Conservation (phyloP, 1,140 invertebrate genomes). For the Bicyclus anynana region DNA sequence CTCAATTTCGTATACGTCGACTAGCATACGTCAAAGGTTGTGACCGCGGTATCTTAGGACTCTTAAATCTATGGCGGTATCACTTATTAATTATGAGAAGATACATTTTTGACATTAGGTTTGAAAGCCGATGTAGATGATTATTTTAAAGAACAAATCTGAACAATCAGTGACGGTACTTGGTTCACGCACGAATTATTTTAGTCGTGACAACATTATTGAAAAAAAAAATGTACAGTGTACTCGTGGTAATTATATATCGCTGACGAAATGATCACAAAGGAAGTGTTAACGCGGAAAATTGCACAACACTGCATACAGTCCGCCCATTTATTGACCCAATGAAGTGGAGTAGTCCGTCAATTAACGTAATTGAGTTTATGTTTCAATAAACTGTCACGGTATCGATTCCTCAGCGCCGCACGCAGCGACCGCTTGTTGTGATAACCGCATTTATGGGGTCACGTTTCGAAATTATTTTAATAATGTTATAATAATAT, state of each 20-base stretch:
- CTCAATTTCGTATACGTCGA: too few species aligned
- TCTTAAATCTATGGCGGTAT: too few species aligned
- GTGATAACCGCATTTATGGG: conserved; percentile 2
- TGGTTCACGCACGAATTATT: background rate
- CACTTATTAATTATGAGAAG: too few species aligned
- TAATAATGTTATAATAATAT: too few species aligned
- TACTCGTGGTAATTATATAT: too few species aligned
- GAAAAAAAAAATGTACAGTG: background rate
- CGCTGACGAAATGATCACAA: background rate
- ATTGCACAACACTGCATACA: conserved; percentile 4
- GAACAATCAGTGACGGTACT: too few species aligned
- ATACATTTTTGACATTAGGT: too few species aligned
- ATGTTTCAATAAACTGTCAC: conserved; percentile 21
- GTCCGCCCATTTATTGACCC: conserved; percentile 15
- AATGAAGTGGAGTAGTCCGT: conserved; percentile 18
- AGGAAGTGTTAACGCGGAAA: conserved; percentile 1
- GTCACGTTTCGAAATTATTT: background rate
- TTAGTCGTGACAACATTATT: background rate
- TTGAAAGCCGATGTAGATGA: too few species aligned
- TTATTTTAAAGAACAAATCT: too few species aligned
- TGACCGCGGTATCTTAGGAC: too few species aligned
- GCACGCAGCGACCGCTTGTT: background rate
- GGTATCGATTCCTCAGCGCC: conserved; percentile 9
- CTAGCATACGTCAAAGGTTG: too few species aligned
- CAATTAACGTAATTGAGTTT: conserved; percentile 23